Base-by-base conservation (phyloP, 2,888 invertebrate species). In the Dynastes hyllus region DNA sequence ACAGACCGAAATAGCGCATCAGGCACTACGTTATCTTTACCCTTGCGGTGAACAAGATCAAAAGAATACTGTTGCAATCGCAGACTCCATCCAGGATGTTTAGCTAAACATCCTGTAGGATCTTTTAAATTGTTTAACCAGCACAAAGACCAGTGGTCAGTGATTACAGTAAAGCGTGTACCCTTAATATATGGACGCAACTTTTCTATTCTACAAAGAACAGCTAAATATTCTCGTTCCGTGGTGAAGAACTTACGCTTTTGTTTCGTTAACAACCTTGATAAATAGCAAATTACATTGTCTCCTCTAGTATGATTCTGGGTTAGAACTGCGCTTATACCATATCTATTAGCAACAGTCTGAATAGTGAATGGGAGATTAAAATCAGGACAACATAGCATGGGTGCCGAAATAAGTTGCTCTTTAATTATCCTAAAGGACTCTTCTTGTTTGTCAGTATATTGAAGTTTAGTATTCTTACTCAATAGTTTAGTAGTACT, bases 41-140 rank as follows among this genome's bases (percentile, higher is more conserved):
- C 16, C 16, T 80, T 81, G 0, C 81, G 58, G 63, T 80, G 79
- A 16, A 82, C 55, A 5, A 85, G 66, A 2, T 81, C 63, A 75
- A 82, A 84, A 69, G 81, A 78, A 22, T 22, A 22, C 16, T 22
- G 16, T 22, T 22, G 16, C 16, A 67, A 5, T 8, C 79, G 78
- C 9, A 83, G 45, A 16, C 79, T 78, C 83, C 83, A 83, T 70
- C 84, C 16, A 22, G 16, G 16, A 22, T 22, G 16, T 22, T 22
- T 67, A 9, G 82, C 82, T 5, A 84, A 37, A 9, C 81, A 40
- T 9, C 81, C 82, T 29, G 79, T 71, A 76, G 82, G 79, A 53
- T 83, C 77, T 70, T 84, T 82, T 5, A 81, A 70, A 27, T 73
- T 73, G 37, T 80, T 65, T 4, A 80, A 37, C 80, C 80, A 76